Base-by-base conservation (phyloP, 2,797 vertebrate genomes). In the Champsocephalus gunnari region DNA sequence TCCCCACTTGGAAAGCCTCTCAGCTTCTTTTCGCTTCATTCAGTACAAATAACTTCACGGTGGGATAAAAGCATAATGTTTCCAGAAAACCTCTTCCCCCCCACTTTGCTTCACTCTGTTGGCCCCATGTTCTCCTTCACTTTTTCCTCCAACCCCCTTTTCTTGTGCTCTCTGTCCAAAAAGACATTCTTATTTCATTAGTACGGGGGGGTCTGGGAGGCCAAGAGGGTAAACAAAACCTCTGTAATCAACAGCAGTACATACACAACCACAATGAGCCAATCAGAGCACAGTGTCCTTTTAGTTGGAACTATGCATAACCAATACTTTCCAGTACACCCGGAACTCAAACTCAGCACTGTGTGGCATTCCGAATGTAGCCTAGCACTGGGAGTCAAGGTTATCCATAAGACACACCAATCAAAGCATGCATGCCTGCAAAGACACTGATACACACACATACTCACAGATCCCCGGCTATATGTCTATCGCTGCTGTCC, bases 101-200 rank as follows among this genome's bases (percentile, higher is more conserved):
- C 71, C 24, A 73, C 79, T 76, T 78, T 65, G 81, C 80, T 88
- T 85, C 72, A 74, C 79, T 86, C 68, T 79, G 84, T 81, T 89
- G 88, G 91, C 90, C 81, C 64, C 80, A 71, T 82, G 71, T 81
- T 83, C 85, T 84, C 83, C 68, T 85, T 88, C 61, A 76, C 73
- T 83, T 86, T 90, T 84, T 83, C 82, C 88, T 86, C 75, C 75
- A 85, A 71, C 80, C 86, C 82, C 80, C 77, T 78, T 85, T 81
- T 81, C 80, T 68, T 81, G 79, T 77, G 54, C 89, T 83, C 85
- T 73, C 71, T 73, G 85, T 92, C 86, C 80, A 90, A 92, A 92
- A 91, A 81, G 90, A 91, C 92, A 94, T 93, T 93, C 91, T 92
- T 92, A 91, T 92, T 93, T 93, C 89, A 94, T 93, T 93, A 93